Percentiles rank a stretch among this genome's conserved stretches.
phyloP scores from a whole-genome alignment of 1,140 invertebrate genomes.

The Bombyx mori region ASM3026992v2 NC_085129.1:9500501-9501000 shows the following conservation, averaged over 20 bases:
- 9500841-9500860: no score
- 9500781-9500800: no score
- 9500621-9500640: conserved; percentile 51
- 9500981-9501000: no score
- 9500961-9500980: no score
- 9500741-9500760: background rate
- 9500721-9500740: background rate
- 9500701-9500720: background rate
- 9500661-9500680: conserved; percentile 39
- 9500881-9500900: no score
- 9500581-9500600: conserved; percentile 25
- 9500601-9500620: conserved; percentile 24
- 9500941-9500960: no score
- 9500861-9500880: no score
- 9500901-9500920: no score
- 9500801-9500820: no score
- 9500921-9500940: no score
- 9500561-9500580: conserved; percentile 19
- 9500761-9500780: no score
- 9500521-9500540: conserved; percentile 32
- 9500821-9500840: no score
- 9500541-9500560: conserved; percentile 24
- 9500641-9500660: conserved; percentile 40
- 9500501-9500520: conserved; percentile 37
- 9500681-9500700: background rate